A percentile compares a stretch with the other conserved stretches of the same genome.
Conservation (phyloP, 2,888 invertebrate genomes). For the Myopa testacea region DNA sequence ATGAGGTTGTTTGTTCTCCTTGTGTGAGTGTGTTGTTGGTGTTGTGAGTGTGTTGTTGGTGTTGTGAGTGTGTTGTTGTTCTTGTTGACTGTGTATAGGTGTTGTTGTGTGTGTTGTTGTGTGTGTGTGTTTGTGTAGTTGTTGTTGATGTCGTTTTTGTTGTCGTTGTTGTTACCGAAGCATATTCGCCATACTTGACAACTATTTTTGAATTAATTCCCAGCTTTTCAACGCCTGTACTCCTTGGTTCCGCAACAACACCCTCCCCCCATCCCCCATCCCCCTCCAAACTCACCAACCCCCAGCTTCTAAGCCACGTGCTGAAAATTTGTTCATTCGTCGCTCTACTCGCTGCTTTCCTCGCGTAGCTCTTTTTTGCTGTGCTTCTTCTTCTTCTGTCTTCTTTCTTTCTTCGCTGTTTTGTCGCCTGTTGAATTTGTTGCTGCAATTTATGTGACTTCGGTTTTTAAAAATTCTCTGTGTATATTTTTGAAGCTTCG, state of each 20-base stretch:
- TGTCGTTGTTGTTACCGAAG: not conserved
- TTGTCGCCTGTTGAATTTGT: not conserved
- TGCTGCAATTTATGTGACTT: not conserved
- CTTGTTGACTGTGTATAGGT: no score
- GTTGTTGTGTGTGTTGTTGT: slow-evolving; percentile 18
- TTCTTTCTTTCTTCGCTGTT: no score
- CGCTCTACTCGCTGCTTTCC: no score
- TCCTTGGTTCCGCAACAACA: not conserved
- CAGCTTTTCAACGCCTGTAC: not conserved
- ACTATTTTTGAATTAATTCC: not conserved
- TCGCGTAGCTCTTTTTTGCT: no score
- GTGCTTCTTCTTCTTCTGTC: no score
- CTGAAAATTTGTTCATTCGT: not conserved
- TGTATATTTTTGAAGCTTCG: not conserved
- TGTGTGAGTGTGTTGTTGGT: no score
- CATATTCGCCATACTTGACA: slow-evolving; percentile 4
- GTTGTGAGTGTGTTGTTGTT: no score
- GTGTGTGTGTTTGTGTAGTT: not conserved
- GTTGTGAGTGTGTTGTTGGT: not conserved
- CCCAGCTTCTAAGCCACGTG: not conserved
- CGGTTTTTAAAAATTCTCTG: not conserved
- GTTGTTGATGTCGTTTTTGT: slow-evolving; percentile 16
- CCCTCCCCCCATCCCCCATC: not conserved
- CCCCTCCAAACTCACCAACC: not conserved
- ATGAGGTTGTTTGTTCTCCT: slow-evolving; percentile 30